A percentile compares a stretch with the other conserved stretches of the same genome.
Evolutionary conservation across 2,797 vertebrate species (phyloP).

Genomic region (Masticophis lateralis): DNA sequence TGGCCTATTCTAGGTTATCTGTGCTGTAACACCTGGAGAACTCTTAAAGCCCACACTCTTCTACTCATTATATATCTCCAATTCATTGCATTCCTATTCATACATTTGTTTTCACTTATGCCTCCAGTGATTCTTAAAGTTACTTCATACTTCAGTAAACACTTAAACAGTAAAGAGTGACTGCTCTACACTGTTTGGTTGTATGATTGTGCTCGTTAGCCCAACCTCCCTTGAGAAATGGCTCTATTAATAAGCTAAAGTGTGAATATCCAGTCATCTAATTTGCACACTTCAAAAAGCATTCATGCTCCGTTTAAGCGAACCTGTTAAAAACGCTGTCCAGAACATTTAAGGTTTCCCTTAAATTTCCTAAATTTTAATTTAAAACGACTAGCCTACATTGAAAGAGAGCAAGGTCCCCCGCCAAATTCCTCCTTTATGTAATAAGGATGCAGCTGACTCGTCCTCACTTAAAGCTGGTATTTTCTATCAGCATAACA

Average conservation of each 20-base stretch:
- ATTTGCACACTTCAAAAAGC: not conserved
- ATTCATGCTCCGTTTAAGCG: not conserved
- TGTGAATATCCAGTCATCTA: not conserved
- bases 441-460: slow-evolving; percentile 46
- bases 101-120: not conserved
- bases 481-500: slow-evolving; percentile 55
- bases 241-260: not conserved
- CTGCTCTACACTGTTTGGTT: not conserved
- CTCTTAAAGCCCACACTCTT: not conserved
- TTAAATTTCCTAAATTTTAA: not conserved
- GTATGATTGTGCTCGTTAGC: not conserved
- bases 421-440: not conserved
- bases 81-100: not conserved
- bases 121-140: not conserved
- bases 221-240: not conserved
- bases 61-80: not conserved
- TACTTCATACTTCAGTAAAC: not conserved
- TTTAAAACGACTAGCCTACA: not conserved
- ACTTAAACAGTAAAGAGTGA: not conserved
- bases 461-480: slow-evolving; percentile 39
- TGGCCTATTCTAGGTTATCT: not conserved
- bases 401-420: slow-evolving; percentile 10
- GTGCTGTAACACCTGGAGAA: not conserved
- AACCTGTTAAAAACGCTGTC: slow-evolving; percentile 36
- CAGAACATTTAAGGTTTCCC: not conserved